These are phyloP conservation scores for Anoplolepis gracilipes DNA, from an alignment of 1,140 invertebrate genomes.

Conservation along the genomic window DNA sequence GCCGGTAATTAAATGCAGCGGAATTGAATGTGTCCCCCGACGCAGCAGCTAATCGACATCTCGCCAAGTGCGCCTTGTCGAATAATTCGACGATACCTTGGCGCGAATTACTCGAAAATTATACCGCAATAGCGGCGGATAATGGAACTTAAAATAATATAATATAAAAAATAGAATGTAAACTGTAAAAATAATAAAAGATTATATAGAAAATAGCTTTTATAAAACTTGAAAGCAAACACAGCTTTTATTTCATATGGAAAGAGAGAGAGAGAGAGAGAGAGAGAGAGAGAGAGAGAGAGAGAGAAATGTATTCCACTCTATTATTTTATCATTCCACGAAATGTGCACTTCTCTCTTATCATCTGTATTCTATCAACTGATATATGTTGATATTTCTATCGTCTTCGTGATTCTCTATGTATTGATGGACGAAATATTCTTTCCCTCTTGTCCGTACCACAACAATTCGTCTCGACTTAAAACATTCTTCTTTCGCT, in stretches of 20 bases:
- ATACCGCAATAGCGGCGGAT: background rate
- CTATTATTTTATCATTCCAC: background rate
- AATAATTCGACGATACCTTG: constrained; percentile 21
- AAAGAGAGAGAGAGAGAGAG: too few relatives aligned
- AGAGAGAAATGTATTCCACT: background rate
- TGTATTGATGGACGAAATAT: background rate
- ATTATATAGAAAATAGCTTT: constrained; percentile 16
- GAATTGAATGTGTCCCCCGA: constrained; percentile 67
- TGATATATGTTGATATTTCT: constrained; percentile 28
- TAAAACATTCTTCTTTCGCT: background rate
- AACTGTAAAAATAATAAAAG: background rate
- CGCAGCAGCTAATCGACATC: constrained; percentile 67
- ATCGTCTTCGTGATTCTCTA: background rate
- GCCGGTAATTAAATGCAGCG: constrained; percentile 44
- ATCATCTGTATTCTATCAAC: constrained; percentile 27
- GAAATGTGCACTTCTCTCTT: constrained; percentile 23
- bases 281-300: too few relatives aligned
- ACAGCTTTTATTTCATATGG: constrained; percentile 27
- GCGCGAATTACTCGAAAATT: constrained; percentile 45
- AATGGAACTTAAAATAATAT: background rate
- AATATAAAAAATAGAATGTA: background rate
- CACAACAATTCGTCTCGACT: background rate
- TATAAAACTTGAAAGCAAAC: constrained; percentile 10
- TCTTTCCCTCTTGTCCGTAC: background rate
- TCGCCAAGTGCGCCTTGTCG: constrained; percentile 55